Base-by-base conservation (phyloP, 2,888 invertebrate genomes). In the Gastracanthus pulcherrimus region DNA sequence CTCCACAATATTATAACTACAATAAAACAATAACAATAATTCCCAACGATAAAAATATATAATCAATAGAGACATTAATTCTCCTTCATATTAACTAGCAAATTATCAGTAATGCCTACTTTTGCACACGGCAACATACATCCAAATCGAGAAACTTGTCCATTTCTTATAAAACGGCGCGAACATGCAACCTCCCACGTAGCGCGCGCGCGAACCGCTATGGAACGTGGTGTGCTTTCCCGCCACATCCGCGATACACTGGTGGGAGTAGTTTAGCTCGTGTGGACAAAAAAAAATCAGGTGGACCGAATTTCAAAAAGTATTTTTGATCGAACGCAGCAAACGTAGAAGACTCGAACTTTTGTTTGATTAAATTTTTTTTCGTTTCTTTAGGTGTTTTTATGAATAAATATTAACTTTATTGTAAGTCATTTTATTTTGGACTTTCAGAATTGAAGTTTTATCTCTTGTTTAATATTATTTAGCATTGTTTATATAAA, bases 101-200 rank as follows among this genome's bases (percentile, higher is more conserved):
- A 55, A 4, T 23, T 23, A 23, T 23, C 11, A 2, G 19, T 5
- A 23, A 7, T 55, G 55, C 26, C 23, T 11, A 26, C 3, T 55
- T 26, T 36, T 62, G n/a, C 62, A 62, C 62, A n/a, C 62, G 62
- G 19, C 34, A 26, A 2, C 6, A 34, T 7, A 23, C 26, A 26
- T 16, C n/a, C n/a, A 64, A 58, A 41, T 11, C n/a, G 55, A 71
- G 66, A 80, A 80, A 76, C 76, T 76, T 81, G 76, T 81, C 71
- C 75, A 66, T 38, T 71, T 72, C 48, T 76, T 71, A 60, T 23
- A 62, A 81, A 69, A 38, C 72, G 74, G n/a, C 69, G 81, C 81
- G 76, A 77, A 70, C 19, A 34, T 60, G 19, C 9, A n/a, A 60
- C 62, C 77, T 77, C 60, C 72, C 72, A 77, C 77, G 74, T 77